These are phyloP conservation scores for Drosophila repleta DNA, from an alignment of 1,140 invertebrate genomes.

Conservation along the genomic window DNA sequence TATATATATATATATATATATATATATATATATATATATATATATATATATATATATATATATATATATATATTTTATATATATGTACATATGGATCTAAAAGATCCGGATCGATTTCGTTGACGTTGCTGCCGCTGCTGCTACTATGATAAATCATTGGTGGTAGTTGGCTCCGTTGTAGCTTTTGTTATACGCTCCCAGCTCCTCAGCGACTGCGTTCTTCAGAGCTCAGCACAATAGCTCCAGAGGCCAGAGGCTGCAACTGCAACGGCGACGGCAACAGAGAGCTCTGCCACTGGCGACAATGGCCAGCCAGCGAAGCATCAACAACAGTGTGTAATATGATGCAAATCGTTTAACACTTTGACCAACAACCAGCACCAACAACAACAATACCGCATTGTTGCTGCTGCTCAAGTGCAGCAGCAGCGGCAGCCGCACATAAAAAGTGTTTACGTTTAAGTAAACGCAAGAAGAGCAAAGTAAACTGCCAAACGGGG, in stretches of 20 bases:
- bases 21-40: slow-evolving; percentile 2
- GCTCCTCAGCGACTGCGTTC: slow-evolving; percentile 27
- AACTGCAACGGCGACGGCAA: slow-evolving; percentile 1
- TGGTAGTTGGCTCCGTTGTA: slow-evolving; percentile 55
- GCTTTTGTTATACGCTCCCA: slow-evolving; percentile 48
- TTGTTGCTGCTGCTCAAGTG: slow-evolving; percentile 70
- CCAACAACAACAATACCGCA: slow-evolving; percentile 42
- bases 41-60: neutral
- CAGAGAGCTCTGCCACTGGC: slow-evolving; percentile 40
- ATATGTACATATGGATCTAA: slow-evolving; percentile 31
- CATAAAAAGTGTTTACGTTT: slow-evolving; percentile 53
- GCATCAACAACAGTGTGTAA: slow-evolving; percentile 69
- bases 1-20: neutral
- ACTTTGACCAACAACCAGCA: slow-evolving; percentile 71
- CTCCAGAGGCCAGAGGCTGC: slow-evolving; percentile 18
- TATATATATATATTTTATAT: slow-evolving; percentile 2
- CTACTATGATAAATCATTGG: slow-evolving; percentile 78
- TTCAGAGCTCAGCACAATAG: slow-evolving; percentile 69
- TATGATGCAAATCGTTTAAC: slow-evolving; percentile 81
- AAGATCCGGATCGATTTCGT: slow-evolving; percentile 80
- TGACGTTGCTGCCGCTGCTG: slow-evolving; percentile 72
- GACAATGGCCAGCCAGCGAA: slow-evolving; percentile 68
- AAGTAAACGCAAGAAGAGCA: slow-evolving; percentile 38
- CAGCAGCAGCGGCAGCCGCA: slow-evolving; percentile 62
- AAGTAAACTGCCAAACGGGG: slow-evolving; percentile 44